Percentiles rank a stretch among this genome's conserved stretches.
Evolutionary conservation across 1,140 invertebrate species (phyloP).

Genomic region (Calliopsis andreniformis): DNA sequence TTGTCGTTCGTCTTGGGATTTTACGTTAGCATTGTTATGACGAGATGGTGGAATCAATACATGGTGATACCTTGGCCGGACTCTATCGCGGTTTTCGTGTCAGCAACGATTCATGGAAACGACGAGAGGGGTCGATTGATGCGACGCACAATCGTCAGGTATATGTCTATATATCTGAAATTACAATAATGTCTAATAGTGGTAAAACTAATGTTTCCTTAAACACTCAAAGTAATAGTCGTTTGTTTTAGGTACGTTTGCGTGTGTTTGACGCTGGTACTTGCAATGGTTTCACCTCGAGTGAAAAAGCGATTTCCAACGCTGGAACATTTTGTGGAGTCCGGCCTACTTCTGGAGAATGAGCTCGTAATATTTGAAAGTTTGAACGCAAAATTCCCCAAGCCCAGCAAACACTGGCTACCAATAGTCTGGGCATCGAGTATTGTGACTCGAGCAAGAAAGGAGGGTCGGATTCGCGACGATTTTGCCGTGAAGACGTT

Average conservation of each 20-base stretch:
- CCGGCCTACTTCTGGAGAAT: slow-evolving; percentile 93
- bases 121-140: slow-evolving; percentile 94
- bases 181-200: too few relatives aligned
- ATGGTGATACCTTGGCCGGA: slow-evolving; percentile 90
- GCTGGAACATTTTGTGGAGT: slow-evolving; percentile 92
- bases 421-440: slow-evolving; percentile 96
- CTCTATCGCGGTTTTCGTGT: slow-evolving; percentile 91
- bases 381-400: slow-evolving; percentile 91
- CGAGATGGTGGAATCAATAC: slow-evolving; percentile 96
- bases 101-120: slow-evolving; percentile 88
- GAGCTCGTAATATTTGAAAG: slow-evolving; percentile 91
- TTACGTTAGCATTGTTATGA: slow-evolving; percentile 96
- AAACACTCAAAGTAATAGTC: too few relatives aligned
- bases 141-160: slow-evolving; percentile 92
- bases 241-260: slow-evolving; percentile 84
- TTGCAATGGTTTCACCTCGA: slow-evolving; percentile 91
- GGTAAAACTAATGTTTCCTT: too few relatives aligned
- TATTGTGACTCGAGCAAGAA: slow-evolving; percentile 92
- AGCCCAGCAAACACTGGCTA: slow-evolving; percentile 96
- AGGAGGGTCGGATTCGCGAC: slow-evolving; percentile 94
- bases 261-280: slow-evolving; percentile 90
- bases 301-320: slow-evolving; percentile 97
- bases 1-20: slow-evolving; percentile 94
- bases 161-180: too few relatives aligned
- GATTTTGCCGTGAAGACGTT: slow-evolving; percentile 96